A percentile compares a stretch with the other conserved stretches of the same genome.
Evolutionary conservation across 2,797 vertebrate species (phyloP).

Genomic region (Leptodactylus fallax): DNA sequence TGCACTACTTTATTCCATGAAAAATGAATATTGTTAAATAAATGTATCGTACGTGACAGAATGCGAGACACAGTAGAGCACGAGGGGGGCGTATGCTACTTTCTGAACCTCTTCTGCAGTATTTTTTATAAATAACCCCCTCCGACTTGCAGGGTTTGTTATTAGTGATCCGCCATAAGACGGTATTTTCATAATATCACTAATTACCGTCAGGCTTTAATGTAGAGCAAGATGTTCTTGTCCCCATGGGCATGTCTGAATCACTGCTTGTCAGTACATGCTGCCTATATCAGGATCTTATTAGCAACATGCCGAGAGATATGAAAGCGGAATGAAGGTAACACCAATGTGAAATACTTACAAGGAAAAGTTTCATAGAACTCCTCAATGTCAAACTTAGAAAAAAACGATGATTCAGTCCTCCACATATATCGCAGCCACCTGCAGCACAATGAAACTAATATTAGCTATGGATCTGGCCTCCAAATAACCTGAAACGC

Average conservation of each 20-base stretch:
- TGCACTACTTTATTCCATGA: neutral
- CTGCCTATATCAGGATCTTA: neutral
- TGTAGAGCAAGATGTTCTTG: neutral
- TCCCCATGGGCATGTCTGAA: neutral
- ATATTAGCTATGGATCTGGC: neutral
- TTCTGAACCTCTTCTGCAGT: neutral
- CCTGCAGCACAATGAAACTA: neutral
- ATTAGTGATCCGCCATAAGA: neutral
- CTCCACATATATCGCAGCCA: neutral
- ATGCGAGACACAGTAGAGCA: neutral
- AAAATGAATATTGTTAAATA: neutral
- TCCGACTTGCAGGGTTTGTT: neutral
- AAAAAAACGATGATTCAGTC: neutral
- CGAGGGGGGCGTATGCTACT: neutral
- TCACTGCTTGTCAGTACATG: neutral
- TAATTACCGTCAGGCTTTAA: neutral
- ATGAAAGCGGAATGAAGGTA: neutral
- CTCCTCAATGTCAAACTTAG: neutral
- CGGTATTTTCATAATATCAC: neutral
- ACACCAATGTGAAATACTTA: neutral
- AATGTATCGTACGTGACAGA: neutral
- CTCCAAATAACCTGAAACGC: neutral
- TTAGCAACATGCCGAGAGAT: neutral
- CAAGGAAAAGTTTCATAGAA: neutral
- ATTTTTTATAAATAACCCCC: neutral